phyloP scores from a whole-genome alignment of 2,797 vertebrate species.

The Oryzias dopingdopingensis region DNA sequence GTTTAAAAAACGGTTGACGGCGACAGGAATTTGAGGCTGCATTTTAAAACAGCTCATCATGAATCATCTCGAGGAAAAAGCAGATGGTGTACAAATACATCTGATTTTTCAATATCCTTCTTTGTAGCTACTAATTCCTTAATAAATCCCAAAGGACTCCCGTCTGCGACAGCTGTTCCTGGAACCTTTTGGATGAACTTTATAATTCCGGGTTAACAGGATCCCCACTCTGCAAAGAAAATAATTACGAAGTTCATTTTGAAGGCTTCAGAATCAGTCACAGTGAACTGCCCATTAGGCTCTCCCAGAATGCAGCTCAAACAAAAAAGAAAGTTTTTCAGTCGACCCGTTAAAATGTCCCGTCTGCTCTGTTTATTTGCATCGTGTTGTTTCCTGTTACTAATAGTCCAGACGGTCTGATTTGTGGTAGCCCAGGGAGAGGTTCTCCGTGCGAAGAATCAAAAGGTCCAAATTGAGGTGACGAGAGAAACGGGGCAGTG shows the following conservation, averaged over 20 bases:
- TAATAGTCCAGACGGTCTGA: slow-evolving; percentile 33
- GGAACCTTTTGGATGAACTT: slow-evolving; percentile 5
- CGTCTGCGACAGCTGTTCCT: slow-evolving; percentile 11
- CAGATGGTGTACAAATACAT: background rate
- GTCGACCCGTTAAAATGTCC: slow-evolving; percentile 16
- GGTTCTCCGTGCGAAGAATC: slow-evolving; percentile 19
- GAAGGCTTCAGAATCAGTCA: slow-evolving; percentile 11
- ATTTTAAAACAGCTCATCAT: slow-evolving; percentile 1
- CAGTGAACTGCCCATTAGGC: slow-evolving; percentile 13
- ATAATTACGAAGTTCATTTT: slow-evolving; percentile 4
- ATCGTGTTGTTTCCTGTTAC: slow-evolving; percentile 47
- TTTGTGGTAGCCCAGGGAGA: slow-evolving; percentile 26
- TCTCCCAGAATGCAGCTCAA: slow-evolving; percentile 10
- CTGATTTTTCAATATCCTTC: slow-evolving; percentile 6
- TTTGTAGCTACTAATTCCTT: slow-evolving; percentile 6
- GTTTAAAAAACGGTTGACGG: no score
- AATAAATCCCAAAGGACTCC: slow-evolving; percentile 5
- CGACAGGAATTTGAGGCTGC: background rate
- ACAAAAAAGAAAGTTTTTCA: slow-evolving; percentile 6
- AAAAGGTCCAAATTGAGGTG: slow-evolving; percentile 30
- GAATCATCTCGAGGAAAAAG: slow-evolving; percentile 5
- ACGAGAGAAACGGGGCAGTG: slow-evolving; percentile 43
- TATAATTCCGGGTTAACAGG: background rate
- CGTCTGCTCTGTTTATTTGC: slow-evolving; percentile 33
- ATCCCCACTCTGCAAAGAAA: slow-evolving; percentile 12